These are phyloP conservation scores for Amphimedon queenslandica DNA, from an alignment of 37 sponge, comb jelly and placozoan genomes.

Conservation along the genomic window DNA sequence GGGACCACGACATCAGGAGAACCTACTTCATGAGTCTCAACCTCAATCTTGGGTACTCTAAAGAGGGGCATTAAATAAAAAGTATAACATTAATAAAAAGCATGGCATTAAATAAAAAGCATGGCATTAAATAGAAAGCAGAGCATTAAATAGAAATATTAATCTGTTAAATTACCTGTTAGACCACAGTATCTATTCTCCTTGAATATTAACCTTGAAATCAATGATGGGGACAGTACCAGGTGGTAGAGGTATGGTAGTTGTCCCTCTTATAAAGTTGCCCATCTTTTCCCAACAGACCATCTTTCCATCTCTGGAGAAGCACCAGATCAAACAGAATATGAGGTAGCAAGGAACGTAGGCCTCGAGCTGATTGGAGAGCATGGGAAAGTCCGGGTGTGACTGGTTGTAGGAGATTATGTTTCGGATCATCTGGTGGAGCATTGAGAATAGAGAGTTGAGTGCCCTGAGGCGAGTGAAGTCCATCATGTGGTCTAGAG, in stretches of 20 bases:
- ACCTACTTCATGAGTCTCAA: conserved; percentile 98
- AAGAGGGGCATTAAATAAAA: no score
- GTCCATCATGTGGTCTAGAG: conserved; percentile 95
- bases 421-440: conserved; percentile 83
- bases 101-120: no score
- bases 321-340: conserved; percentile 87
- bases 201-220: conserved; percentile 88
- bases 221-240: conserved; percentile 76
- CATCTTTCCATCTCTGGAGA: conserved; percentile 88
- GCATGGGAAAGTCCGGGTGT: conserved; percentile 96
- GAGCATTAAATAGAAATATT: no score
- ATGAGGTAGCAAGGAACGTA: conserved; percentile 84
- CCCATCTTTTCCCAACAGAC: conserved; percentile 77
- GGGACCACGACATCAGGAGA: conserved; percentile 95
- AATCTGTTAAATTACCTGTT: no score
- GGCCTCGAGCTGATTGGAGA: conserved; percentile 76
- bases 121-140: no score
- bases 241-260: conserved; percentile 93
- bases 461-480: conserved; percentile 91
- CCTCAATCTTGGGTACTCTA: conserved; percentile 97
- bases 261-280: conserved; percentile 81
- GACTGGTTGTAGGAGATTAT: conserved; percentile 86
- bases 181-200: conserved; percentile 93
- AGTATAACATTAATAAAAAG: no score
- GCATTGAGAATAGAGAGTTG: conserved; percentile 91